Base-by-base conservation (phyloP, 2,797 vertebrate genomes). In the Glyptemys insculpta region DNA sequence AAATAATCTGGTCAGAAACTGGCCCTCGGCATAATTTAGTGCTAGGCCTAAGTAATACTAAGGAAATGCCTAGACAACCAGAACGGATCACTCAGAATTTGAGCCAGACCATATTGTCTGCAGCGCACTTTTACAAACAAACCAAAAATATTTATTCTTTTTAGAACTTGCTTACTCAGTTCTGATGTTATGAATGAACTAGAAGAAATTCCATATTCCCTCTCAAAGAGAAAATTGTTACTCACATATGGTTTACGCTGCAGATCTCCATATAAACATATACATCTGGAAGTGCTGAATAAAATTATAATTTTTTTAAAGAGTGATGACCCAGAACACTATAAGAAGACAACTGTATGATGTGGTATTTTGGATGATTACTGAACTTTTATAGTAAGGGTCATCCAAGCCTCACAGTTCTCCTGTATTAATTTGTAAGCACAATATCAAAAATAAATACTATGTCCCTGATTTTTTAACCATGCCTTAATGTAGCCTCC, bases 1-100 rank as follows among this genome's bases (percentile, higher is more conserved):
- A 97, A 97, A 97, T 97, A 97, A 98, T 97, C 93, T 95, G 93
- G 95, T 95, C 89, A 97, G 85, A 97, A 92, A 96, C 91, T 96
- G 87, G 94, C 88, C 92, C 94, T 95, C 85, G 97, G 93, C 93
- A 96, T 96, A 93, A 95, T 95, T 94, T 90, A 90, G 93, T 96
- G 81, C 90, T 96, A 93, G 90, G 94, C 16, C 88, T 91, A 88
- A 62, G 59, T 92, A 95, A 96, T 12, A 5, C 81, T 95, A 96
- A 91, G 91, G 79, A 97, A 97, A 96, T 91, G 88, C 86, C 95
- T 90, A 94, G 81, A 91, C 94, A 85, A 89, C 65, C 94, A 95
- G 93, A 96, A 91, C 62, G 83, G 93, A 50, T 76, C 85, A 84
- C 83, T 86, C 65, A n/a, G 62, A 93, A 95, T 89, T 80, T 84